A percentile compares a stretch with the other conserved stretches of the same genome.
phyloP scores from a whole-genome alignment of 2,113 vertebrate genomes.

The Macquaria australasica region DNA sequence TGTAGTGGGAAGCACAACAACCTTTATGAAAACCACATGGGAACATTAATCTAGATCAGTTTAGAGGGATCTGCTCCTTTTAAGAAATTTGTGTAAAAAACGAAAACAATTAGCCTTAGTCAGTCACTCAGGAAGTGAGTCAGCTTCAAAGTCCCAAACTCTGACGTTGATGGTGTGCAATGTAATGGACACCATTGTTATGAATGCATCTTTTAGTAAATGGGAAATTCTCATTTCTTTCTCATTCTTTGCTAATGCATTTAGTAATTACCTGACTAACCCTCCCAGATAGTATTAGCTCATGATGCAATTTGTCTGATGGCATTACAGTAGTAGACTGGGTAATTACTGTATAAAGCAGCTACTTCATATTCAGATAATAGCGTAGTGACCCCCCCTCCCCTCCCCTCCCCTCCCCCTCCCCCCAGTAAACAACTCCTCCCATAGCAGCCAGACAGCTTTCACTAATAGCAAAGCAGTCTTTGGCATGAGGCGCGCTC shows the following conservation, averaged over 20 bases:
- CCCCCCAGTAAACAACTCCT: constrained; percentile 19
- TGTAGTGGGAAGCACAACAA: neutral
- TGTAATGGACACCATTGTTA: neutral
- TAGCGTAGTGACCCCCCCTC: neutral
- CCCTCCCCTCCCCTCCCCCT: too few species aligned
- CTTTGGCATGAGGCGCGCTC: constrained; percentile 13
- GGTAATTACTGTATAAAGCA: constrained; percentile 40
- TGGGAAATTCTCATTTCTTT: constrained; percentile 35
- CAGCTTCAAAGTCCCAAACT: constrained; percentile 1
- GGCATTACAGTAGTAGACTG: constrained; percentile 45
- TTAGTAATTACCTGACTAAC: constrained; percentile 36
- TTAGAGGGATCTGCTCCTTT: neutral
- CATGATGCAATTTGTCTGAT: constrained; percentile 53
- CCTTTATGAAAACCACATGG: neutral
- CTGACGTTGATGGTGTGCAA: constrained; percentile 1
- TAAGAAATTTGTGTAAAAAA: neutral
- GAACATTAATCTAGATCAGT: neutral
- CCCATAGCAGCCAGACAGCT: constrained; percentile 40
- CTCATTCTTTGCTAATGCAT: constrained; percentile 30
- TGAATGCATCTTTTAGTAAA: constrained; percentile 34
- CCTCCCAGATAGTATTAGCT: constrained; percentile 28
- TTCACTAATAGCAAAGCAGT: constrained; percentile 50
- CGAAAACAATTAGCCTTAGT: neutral
- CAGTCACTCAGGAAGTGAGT: neutral
- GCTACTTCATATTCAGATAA: constrained; percentile 54